Evolutionary conservation across 2,113 vertebrate genomes (phyloP).

Genomic region (Paralichthys olivaceus): DNA sequence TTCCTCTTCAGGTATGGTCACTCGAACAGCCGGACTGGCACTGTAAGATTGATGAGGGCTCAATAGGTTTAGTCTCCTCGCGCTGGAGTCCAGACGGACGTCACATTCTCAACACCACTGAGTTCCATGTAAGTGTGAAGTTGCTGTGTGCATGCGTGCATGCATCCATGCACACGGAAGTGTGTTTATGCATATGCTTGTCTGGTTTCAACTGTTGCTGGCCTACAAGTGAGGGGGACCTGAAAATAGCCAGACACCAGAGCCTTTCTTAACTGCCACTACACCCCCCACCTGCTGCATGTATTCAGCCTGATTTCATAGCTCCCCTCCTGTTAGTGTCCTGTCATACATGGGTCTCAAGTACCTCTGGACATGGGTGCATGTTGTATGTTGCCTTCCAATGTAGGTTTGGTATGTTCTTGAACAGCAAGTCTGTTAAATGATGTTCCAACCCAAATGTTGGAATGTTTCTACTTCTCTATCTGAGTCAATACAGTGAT

Average conservation of each 20-base stretch:
- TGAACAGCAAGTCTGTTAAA: constrained; percentile 28
- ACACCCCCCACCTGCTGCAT: constrained; percentile 66
- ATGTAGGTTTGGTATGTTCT: constrained; percentile 49
- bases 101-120: constrained; percentile 98
- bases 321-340: constrained; percentile 70
- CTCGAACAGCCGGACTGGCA: constrained; percentile 96
- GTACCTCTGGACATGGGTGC: constrained; percentile 54
- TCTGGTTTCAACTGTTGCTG: constrained; percentile 83
- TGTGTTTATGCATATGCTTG: constrained; percentile 69
- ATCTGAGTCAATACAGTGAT: not conserved
- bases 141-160: constrained; percentile 61
- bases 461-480: not conserved
- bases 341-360: constrained; percentile 72
- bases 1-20: constrained; percentile 90
- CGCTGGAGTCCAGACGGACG: constrained; percentile 98
- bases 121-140: constrained; percentile 94
- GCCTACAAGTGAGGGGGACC: constrained; percentile 78
- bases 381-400: constrained; percentile 37
- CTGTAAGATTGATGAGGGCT: constrained; percentile 98
- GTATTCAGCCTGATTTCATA: constrained; percentile 77
- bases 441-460: constrained; percentile 9
- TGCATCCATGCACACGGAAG: constrained; percentile 56
- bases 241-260: constrained; percentile 84
- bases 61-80: constrained; percentile 92
- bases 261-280: constrained; percentile 70